These are phyloP conservation scores for Habrosyne pyritoides DNA, from an alignment of 2,888 invertebrate species.

Conservation along the genomic window DNA sequence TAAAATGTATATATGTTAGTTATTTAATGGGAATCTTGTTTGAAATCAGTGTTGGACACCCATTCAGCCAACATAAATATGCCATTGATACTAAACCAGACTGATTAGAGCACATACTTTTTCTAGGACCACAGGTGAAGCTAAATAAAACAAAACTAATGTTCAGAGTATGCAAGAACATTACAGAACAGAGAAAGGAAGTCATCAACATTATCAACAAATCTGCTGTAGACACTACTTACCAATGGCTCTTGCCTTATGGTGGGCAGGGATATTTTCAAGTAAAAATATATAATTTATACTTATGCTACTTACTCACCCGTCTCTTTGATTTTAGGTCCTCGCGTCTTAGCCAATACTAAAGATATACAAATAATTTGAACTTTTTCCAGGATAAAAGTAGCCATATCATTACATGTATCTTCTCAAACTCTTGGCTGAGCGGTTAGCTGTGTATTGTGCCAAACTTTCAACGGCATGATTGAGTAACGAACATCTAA, in stretches of 20 bases:
- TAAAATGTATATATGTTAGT: too few species aligned
- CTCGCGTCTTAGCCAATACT: neutral
- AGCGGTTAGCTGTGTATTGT: neutral
- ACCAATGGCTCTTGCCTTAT: conserved; percentile 71
- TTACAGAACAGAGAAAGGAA: conserved; percentile 59
- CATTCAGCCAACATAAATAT: too few species aligned
- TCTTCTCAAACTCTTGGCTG: neutral
- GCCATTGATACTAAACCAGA: too few species aligned
- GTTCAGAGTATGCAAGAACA: conserved; percentile 64
- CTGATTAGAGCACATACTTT: neutral
- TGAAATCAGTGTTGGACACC: too few species aligned
- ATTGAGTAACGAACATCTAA: neutral
- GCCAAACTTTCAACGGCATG: neutral
- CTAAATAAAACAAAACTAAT: conserved; percentile 56
- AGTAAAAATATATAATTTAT: conserved; percentile 41
- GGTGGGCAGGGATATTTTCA: conserved; percentile 71
- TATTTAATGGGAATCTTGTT: neutral
- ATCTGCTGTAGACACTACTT: conserved; percentile 69
- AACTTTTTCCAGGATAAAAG: neutral
- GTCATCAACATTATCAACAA: conserved; percentile 61
- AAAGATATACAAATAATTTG: neutral
- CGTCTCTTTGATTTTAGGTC: neutral
- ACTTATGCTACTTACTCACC: too few species aligned
- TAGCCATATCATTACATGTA: neutral
- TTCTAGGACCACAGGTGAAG: conserved; percentile 63